Conservation (phyloP, 2,113 vertebrate species). For the Macquaria ambigua region DNA sequence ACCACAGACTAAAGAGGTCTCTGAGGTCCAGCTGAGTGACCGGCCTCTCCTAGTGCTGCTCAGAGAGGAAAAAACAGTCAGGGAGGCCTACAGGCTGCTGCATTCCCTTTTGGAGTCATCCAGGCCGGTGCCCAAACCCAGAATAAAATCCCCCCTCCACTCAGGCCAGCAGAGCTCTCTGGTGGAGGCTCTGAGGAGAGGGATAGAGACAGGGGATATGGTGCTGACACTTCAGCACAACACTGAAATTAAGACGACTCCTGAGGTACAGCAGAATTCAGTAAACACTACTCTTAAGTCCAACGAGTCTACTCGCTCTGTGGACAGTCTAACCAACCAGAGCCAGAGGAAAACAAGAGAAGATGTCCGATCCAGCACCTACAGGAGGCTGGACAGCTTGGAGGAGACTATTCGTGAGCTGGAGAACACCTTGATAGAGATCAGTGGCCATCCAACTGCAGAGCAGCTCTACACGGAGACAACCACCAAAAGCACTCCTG, state of each 20-base stretch:
- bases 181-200: constrained; percentile 48
- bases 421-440: constrained; percentile 90
- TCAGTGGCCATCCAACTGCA: constrained; percentile 79
- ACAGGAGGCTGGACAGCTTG: constrained; percentile 89
- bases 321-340: neutral
- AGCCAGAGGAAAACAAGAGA: constrained; percentile 43
- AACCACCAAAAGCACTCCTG: neutral
- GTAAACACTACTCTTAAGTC: neutral
- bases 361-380: constrained; percentile 69
- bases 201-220: constrained; percentile 33
- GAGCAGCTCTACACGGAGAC: constrained; percentile 51
- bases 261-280: neutral
- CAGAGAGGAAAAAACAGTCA: constrained; percentile 13
- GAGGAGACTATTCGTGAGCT: constrained; percentile 94
- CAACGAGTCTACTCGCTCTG: neutral
- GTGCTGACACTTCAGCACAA: constrained; percentile 4
- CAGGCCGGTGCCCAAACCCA: constrained; percentile 58
- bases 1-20: constrained; percentile 27
- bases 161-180: constrained; percentile 32
- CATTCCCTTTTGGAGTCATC: constrained; percentile 54
- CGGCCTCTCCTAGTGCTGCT: constrained; percentile 62
- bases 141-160: constrained; percentile 31
- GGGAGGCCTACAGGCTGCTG: constrained; percentile 65
- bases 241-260: neutral
- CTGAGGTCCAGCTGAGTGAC: constrained; percentile 21